Conservation (phyloP, 2,797 vertebrate genomes). For the Pseudochirops corinnae region DNA sequence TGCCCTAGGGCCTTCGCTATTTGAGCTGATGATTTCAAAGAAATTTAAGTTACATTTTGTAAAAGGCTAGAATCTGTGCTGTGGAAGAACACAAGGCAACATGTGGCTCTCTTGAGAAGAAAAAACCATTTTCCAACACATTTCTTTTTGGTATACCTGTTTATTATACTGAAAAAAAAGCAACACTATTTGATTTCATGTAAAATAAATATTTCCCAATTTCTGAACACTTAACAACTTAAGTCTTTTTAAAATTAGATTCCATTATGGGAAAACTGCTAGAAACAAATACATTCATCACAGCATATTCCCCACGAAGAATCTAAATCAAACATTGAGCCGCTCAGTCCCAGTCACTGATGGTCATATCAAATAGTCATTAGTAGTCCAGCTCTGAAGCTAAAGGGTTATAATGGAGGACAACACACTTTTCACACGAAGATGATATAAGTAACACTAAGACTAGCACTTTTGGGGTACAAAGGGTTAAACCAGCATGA, state of each 20-base stretch:
- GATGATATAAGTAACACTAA: slow-evolving; percentile 72
- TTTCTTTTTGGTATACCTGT: slow-evolving; percentile 81
- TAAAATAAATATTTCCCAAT: slow-evolving; percentile 88
- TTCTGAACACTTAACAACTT: slow-evolving; percentile 86
- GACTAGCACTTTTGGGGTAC: slow-evolving; percentile 73
- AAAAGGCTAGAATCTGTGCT: background rate
- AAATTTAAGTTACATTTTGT: background rate
- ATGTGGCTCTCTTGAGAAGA: slow-evolving; percentile 24
- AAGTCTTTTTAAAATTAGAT: slow-evolving; percentile 81
- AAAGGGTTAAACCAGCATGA: slow-evolving; percentile 80
- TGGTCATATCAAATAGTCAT: slow-evolving; percentile 62
- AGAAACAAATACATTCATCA: slow-evolving; percentile 87
- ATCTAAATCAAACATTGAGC: slow-evolving; percentile 77
- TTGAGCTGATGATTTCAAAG: background rate
- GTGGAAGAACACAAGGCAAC: background rate
- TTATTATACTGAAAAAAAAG: slow-evolving; percentile 88
- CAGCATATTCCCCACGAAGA: slow-evolving; percentile 83
- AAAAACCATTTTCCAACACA: slow-evolving; percentile 58
- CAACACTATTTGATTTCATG: slow-evolving; percentile 86
- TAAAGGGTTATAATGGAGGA: slow-evolving; percentile 56
- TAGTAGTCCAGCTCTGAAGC: slow-evolving; percentile 78
- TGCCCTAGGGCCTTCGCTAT: background rate
- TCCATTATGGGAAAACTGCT: slow-evolving; percentile 83
- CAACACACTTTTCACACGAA: slow-evolving; percentile 70
- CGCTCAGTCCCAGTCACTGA: slow-evolving; percentile 76